These are phyloP conservation scores for Mionectes olivaceus DNA, from an alignment of 2,797 vertebrate genomes.

Conservation along the genomic window DNA sequence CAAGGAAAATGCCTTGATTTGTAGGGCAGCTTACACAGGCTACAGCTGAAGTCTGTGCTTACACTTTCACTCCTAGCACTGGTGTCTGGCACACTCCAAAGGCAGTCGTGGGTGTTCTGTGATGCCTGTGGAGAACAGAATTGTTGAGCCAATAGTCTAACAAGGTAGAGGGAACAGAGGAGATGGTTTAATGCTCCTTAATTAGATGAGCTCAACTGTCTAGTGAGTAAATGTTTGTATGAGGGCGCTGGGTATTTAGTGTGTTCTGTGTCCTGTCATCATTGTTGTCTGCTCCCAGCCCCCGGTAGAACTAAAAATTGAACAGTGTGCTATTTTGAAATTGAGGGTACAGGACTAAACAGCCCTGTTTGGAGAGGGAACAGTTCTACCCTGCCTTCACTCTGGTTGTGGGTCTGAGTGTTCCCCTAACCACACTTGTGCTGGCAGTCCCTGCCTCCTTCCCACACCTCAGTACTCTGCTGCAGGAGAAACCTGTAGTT, in stretches of 20 bases:
- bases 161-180: neutral
- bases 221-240: neutral
- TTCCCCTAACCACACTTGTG: neutral
- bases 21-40: fast-evolving
- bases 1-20: neutral
- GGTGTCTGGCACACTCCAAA: neutral
- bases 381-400: neutral
- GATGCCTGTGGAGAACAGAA: neutral
- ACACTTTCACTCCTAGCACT: fast-evolving
- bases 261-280: neutral
- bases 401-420: neutral
- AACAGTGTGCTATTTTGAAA: neutral
- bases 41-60: neutral
- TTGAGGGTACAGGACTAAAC: neutral
- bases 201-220: neutral
- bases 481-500: neutral
- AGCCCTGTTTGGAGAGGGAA: neutral
- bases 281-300: neutral
- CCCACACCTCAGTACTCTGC: neutral
- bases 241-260: neutral
- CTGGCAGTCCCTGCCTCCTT: neutral
- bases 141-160: neutral
- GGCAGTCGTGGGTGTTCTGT: neutral
- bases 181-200: neutral
- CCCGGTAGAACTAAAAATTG: neutral